Evolutionary conservation across 2,797 vertebrate genomes (phyloP), one percentile per base, ranked within the genome.

Genomic region (Oryzias dopingdopingensis): DNA sequence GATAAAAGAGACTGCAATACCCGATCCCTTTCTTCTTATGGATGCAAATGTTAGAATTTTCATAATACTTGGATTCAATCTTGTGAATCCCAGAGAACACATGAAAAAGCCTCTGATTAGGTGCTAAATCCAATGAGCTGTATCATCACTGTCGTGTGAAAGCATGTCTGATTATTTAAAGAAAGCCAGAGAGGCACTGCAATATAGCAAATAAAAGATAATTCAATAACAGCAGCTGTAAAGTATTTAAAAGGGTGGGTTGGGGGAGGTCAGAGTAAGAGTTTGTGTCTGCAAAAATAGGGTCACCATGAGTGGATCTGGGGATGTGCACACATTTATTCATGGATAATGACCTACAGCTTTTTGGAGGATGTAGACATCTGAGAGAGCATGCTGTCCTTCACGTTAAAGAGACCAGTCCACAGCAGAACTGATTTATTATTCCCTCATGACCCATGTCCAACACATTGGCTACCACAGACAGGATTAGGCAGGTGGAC

Each of bases 31-130:
- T 81, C 73, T 85, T 74, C 65, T 73, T 58, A 43, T 49, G 7
- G 70, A 83, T 88, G 82, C 76, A 85, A 90, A 88, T 79, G 64
- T 76, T 59, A 57, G 74, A 81, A 80, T 80, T 83, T 83, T 86
- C 84, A 86, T 85, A 83, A 83, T 75, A 80, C 78, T 68, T 63
- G 64, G 74, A 86, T 83, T 64, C 77, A 77, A 86, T 86, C 85
- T 82, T 72, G 69, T 73, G 73, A 87, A 80, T 80, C 72, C 63
- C 52, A 74, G 65, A 75, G 82, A 85, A 89, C 80, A 74, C 72
- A 81, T 86, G 82, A 81, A 81, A 83, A 82, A 75, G 70, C 75
- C 57, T 70, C 56, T 82, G 87, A 88, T 89, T 83, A 82, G 66
- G 52, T 42, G 7, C 54, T 73, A 75, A 89, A 87, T 82, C 81